Conservation (phyloP, 2,888 invertebrate genomes). For the Chymomyza caudatula region DNA sequence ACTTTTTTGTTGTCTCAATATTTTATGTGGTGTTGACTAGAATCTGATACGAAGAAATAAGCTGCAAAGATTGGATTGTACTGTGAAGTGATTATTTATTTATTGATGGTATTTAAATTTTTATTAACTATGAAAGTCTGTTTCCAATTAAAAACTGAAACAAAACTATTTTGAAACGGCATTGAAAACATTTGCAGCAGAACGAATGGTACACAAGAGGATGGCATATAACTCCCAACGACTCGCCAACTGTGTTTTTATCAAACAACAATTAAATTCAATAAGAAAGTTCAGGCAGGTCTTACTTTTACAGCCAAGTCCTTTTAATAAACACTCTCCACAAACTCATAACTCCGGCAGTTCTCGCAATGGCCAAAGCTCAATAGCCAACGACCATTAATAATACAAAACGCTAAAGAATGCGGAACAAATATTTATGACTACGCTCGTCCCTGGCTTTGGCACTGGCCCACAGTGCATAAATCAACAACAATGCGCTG, state of each 20-base stretch:
- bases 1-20: no score
- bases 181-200: no score
- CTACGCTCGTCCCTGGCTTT: conserved; percentile 2
- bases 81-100: no score
- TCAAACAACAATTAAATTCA: neutral
- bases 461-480: conserved; percentile 3
- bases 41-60: no score
- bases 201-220: no score
- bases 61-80: no score
- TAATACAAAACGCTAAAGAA: conserved; percentile 40
- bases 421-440: conserved; percentile 49
- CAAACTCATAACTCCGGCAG: conserved; percentile 28
- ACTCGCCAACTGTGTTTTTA: neutral
- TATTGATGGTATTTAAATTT: no score
- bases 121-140: no score
- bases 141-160: no score
- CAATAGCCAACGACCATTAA: conserved; percentile 49
- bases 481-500: conserved; percentile 23
- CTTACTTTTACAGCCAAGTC: neutral
- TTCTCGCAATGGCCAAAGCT: conserved; percentile 47
- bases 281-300: neutral
- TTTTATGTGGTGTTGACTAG: no score
- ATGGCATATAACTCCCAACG: no score
- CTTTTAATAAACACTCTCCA: neutral
- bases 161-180: no score